Evolutionary conservation across 2,113 vertebrate species (phyloP).

Genomic region (Benitochromis conjunctus): DNA sequence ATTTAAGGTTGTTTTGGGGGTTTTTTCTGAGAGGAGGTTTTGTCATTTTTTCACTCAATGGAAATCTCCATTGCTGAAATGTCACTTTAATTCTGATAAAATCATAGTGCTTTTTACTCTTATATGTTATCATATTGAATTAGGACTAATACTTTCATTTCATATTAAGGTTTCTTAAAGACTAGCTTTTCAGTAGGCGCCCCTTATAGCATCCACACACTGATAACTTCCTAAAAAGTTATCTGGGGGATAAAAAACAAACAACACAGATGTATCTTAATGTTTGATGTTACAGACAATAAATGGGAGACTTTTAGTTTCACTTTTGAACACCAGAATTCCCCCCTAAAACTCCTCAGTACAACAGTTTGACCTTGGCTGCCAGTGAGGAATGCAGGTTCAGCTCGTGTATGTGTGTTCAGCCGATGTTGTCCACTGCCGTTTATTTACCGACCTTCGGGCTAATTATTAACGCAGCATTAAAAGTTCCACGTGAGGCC

Average conservation of each 20-base stretch:
- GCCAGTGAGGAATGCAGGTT: slow-evolving; percentile 45
- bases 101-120: not conserved
- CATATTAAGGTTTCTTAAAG: not conserved
- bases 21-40: slow-evolving; percentile 7
- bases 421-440: not conserved
- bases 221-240: not conserved
- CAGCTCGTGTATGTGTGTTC: slow-evolving; percentile 3
- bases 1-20: not conserved
- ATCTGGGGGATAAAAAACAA: not conserved
- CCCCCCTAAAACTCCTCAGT: slow-evolving; percentile 6
- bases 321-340: slow-evolving; percentile 17
- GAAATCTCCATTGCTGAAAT: not conserved
- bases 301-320: not conserved
- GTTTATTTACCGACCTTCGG: slow-evolving; percentile 54
- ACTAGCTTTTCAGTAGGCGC: not conserved
- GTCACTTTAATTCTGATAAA: not conserved
- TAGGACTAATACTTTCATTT: not conserved
- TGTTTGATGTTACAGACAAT: not conserved
- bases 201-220: not conserved
- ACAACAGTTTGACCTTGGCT: slow-evolving; percentile 43
- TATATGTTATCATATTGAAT: not conserved
- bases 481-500: not conserved
- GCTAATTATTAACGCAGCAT: slow-evolving; percentile 62
- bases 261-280: not conserved
- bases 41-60: not conserved